Evolutionary conservation across 1,140 invertebrate genomes (phyloP).

Genomic region (Drosophila lacteicornis): DNA sequence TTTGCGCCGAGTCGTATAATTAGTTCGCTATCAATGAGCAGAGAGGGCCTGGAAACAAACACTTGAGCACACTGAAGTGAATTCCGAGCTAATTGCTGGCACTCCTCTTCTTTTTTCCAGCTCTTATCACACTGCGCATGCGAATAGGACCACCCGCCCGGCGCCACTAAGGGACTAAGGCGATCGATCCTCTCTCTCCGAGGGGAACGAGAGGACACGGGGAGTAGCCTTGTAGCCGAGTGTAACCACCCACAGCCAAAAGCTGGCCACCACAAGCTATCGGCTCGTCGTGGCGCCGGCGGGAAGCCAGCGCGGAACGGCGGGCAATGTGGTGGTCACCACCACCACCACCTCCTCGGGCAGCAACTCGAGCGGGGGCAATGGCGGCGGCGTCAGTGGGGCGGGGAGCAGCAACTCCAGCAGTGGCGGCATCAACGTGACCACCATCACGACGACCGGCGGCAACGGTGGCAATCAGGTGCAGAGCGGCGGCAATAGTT

Average conservation of each 20-base stretch:
- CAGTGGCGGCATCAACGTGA: constrained; percentile 76
- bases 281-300: constrained; percentile 71
- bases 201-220: constrained; percentile 2
- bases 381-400: constrained; percentile 17
- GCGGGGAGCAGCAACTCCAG: constrained; percentile 20
- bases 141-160: constrained; percentile 28
- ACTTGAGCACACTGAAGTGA: neutral
- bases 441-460: constrained; percentile 75
- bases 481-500: constrained; percentile 44
- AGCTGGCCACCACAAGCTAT: constrained; percentile 78
- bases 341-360: constrained; percentile 35
- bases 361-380: constrained; percentile 24
- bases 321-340: constrained; percentile 57
- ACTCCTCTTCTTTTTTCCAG: neutral
- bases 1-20: constrained; percentile 8
- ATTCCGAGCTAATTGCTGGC: neutral
- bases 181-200: neutral
- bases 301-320: constrained; percentile 55
- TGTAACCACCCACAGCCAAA: constrained; percentile 23
- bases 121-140: constrained; percentile 50
- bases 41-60: neutral
- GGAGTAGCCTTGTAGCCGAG: constrained; percentile 2
- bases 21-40: constrained; percentile 4
- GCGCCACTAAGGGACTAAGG: constrained; percentile 14
- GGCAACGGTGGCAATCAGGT: constrained; percentile 43